Base-by-base conservation (phyloP, 1,140 invertebrate species). In the Drosophila gunungcola region DNA sequence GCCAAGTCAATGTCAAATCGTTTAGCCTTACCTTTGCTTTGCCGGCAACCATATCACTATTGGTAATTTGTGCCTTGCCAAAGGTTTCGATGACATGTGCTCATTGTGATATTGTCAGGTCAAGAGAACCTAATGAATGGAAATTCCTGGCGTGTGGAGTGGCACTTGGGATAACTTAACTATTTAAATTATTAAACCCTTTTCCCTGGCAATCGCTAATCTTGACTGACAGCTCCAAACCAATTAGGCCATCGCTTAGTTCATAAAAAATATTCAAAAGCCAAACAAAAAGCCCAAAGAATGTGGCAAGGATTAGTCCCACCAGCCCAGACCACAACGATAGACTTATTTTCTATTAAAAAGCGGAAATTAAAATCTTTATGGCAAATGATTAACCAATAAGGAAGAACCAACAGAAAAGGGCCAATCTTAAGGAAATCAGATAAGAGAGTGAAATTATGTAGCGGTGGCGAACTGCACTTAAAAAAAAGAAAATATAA, bases 301-400 rank as follows among this genome's bases (percentile, higher is more conserved):
- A 27, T 51, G 69, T 41, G 45, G 41, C 76, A 34, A 29, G 38
- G 39, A 49, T 49, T 54, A 64, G 64, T 52, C 60, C 64, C 64
- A 9, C 36, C 51, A 32, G 6, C 65, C 67, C 67, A 70, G 9
- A 57, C 67, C 67, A 70, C 64, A 70, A 25, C 63, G 34, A 53
- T 48, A 49, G 78, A 52, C 48, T 68, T 41, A 38, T 45, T 51
- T 55, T 64, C 79, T 73, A 72, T 88, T 89, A 83, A 89, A 84
- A 80, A 72, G 76, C 84, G 84, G 85, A 89, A 89, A 89, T 89
- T 89, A 89, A 89, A 89, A 89, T 89, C 84, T 84, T 88, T 89
- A 89, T 89, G 69, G 84, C 84, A 80, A 89, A 89, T 89, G 84
- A 89, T 89, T 89, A 89, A 80, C 84, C 84, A 89, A 89, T 89